These are phyloP conservation scores for Sebastes jordani DNA, from an alignment of 2,797 vertebrate genomes.

Conservation along the genomic window DNA sequence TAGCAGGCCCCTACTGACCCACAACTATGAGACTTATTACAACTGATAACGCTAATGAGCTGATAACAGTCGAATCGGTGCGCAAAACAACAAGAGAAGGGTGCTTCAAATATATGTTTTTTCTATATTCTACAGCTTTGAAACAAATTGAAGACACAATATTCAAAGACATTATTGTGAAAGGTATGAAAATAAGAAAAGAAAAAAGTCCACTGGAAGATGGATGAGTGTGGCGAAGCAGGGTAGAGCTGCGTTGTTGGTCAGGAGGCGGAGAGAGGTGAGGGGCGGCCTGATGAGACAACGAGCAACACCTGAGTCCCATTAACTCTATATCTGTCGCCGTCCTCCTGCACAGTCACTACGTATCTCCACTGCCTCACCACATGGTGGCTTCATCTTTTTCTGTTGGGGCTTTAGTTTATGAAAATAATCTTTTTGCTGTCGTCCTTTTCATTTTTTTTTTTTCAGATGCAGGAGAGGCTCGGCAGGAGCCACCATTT, in stretches of 20 bases:
- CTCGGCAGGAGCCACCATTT: conserved; percentile 25
- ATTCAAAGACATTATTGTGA: not conserved
- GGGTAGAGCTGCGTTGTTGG: conserved; percentile 34
- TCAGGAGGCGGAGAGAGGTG: conserved; percentile 52
- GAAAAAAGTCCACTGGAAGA: conserved; percentile 29
- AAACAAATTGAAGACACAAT: not conserved
- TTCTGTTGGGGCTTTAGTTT: conserved; percentile 35
- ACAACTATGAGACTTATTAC: too few species aligned
- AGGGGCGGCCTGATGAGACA: conserved; percentile 72
- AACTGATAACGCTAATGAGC: too few species aligned
- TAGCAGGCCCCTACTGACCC: too few species aligned
- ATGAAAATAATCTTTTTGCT: conserved; percentile 52
- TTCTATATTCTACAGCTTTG: not conserved
- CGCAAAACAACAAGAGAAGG: not conserved
- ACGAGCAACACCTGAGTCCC: conserved; percentile 75
- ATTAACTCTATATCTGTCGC: conserved; percentile 67
- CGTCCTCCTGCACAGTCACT: conserved; percentile 42
- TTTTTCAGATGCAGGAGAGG: conserved; percentile 17
- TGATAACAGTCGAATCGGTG: not conserved
- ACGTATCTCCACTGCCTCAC: conserved; percentile 36
- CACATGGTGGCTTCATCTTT: conserved; percentile 59
- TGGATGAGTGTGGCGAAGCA: conserved; percentile 39
- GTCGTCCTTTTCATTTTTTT: conserved; percentile 24
- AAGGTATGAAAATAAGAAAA: conserved; percentile 6
- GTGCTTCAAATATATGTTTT: not conserved